These are phyloP conservation scores for Neodon shergylaensis DNA, from an alignment of 2,113 vertebrate species.

Conservation along the genomic window DNA sequence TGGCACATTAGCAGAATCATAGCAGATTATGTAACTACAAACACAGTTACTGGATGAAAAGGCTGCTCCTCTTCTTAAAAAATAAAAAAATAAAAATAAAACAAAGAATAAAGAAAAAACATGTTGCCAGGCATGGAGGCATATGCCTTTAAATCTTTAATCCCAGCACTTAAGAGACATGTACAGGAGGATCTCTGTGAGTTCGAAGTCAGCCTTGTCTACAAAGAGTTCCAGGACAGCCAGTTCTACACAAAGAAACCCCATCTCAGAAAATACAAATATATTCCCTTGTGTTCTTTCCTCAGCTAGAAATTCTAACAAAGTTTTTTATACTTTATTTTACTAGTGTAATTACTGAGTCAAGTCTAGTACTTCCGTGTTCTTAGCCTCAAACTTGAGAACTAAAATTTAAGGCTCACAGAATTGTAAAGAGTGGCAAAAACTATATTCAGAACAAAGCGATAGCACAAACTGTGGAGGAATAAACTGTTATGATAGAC, in stretches of 20 bases:
- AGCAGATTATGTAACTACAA: neutral
- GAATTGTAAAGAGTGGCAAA: neutral
- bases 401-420: neutral
- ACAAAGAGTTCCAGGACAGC: neutral
- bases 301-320: neutral
- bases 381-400: neutral
- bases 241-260: neutral
- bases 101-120: no score
- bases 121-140: neutral
- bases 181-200: neutral
- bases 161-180: neutral
- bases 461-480: neutral
- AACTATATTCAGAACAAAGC: neutral
- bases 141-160: neutral
- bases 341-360: neutral
- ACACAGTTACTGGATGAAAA: neutral
- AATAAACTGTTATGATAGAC: neutral
- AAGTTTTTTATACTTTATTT: neutral
- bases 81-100: no score
- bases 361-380: neutral
- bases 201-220: neutral
- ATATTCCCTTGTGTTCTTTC: neutral
- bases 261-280: neutral
- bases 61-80: neutral
- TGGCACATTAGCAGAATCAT: neutral